Conservation (phyloP, 2,113 vertebrate genomes). For the Apus apus region DNA sequence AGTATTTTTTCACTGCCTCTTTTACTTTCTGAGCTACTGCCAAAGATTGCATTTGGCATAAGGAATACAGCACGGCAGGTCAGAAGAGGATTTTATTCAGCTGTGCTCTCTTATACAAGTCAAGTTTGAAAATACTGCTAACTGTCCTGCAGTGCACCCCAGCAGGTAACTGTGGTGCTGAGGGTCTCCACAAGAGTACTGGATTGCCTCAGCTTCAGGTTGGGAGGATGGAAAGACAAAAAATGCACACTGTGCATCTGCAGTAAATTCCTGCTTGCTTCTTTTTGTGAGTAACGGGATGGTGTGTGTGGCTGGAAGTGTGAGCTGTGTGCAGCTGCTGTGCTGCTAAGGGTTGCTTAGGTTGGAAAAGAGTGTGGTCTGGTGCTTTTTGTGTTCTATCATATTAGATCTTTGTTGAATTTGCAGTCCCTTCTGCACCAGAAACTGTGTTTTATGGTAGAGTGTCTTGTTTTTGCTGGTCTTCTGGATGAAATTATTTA, state of each 20-base stretch:
- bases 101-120: background rate
- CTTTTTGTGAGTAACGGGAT: fast-evolving
- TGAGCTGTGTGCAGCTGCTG: background rate
- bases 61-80: background rate
- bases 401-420: background rate
- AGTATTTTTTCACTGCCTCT: background rate
- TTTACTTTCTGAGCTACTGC: background rate
- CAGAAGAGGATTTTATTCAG: background rate
- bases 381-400: background rate
- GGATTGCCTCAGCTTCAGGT: background rate
- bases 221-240: fast-evolving
- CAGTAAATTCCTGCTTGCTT: background rate
- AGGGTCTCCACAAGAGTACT: background rate
- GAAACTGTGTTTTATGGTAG: too few species aligned
- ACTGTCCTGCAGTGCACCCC: background rate
- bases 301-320: fast-evolving
- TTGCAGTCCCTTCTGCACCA: background rate
- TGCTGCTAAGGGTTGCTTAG: background rate
- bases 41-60: background rate
- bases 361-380: background rate
- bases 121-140: background rate
- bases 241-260: too few species aligned
- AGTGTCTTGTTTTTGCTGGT: background rate
- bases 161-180: background rate
- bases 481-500: background rate